Evolutionary conservation across 2,113 vertebrate species (phyloP), one percentile per base, ranked within the genome.

Genomic region (Toxostoma redivivum): DNA sequence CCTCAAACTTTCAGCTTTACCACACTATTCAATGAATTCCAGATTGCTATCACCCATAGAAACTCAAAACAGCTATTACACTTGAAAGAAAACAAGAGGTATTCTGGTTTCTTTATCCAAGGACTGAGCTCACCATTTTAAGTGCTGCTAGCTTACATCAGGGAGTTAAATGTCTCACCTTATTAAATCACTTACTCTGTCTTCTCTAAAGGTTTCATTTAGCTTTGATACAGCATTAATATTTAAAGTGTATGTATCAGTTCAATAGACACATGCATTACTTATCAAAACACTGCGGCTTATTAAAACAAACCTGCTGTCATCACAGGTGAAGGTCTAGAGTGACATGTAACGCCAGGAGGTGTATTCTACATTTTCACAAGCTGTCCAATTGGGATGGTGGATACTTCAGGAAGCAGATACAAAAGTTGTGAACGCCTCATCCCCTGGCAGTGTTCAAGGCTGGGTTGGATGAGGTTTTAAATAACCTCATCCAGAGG

Each of bases 191-290:
- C 22, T 74, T 89, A 60, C 42, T 65, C 57, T 92, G 25, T 81
- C 65, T 81, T 84, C 38, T 92, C 40, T 79, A 45, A 53, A 84
- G 57, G 57, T 89, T 87, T 84, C 25, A 64, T 92, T 79, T 92
- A 65, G 31, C 23, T 91, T 84, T 76, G 56, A 67, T 91, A 47
- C n/a, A 50, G 20, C 40, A 84, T 94, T 92, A 88, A 90, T 92
- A 90, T 80, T 91, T 94, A 91, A 96, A 95, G 87, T 58, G 3
- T 54, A 44, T 76, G 31, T 79, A 62, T 92, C 71, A 47, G 50
- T 74, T 95, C 84, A 82, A 28, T 22, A 92, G 81, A 38, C 18
- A 50, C 12, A 11, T 37, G 53, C 51, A 60, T 92, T 89, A 69
- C 77, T 84, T 92, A 58, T 12, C 51, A 86, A 79, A 91, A 84